Evolutionary conservation across 2,113 vertebrate genomes (phyloP).

Genomic region (Coracopsis vasa): DNA sequence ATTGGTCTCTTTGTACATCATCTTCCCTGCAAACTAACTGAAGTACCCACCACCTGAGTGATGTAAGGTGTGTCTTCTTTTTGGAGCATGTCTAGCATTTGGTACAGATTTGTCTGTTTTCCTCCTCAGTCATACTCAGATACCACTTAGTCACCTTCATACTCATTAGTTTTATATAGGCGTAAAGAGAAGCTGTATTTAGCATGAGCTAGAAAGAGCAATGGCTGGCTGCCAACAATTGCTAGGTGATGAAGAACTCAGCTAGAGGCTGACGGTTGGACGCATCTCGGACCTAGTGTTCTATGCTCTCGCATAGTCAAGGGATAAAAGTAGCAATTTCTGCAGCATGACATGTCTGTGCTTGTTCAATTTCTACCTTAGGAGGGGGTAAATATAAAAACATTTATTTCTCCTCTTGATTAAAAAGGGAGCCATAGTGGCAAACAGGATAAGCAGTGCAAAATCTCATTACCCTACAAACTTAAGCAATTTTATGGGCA

Average conservation of each 20-base stretch:
- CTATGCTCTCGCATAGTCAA: not conserved
- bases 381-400: not conserved
- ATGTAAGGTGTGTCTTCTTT: not conserved
- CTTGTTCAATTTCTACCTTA: not conserved
- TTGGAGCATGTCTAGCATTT: not conserved
- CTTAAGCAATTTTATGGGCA: not conserved
- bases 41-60: not conserved
- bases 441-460: not conserved
- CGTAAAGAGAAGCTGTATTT: not conserved
- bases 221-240: not conserved
- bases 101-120: not conserved
- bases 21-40: not conserved
- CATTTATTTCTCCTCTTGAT: not conserved
- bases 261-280: not conserved
- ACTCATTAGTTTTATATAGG: not conserved
- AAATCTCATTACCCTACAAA: not conserved
- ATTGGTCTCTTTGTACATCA: not conserved
- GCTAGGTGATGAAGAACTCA: not conserved
- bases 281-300: not conserved
- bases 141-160: not conserved
- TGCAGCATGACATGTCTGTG: not conserved
- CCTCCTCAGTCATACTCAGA: not conserved
- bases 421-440: not conserved
- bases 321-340: not conserved
- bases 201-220: not conserved